Evolutionary conservation across 1,140 invertebrate species (phyloP).

Genomic region (Calephelis virginiensis): DNA sequence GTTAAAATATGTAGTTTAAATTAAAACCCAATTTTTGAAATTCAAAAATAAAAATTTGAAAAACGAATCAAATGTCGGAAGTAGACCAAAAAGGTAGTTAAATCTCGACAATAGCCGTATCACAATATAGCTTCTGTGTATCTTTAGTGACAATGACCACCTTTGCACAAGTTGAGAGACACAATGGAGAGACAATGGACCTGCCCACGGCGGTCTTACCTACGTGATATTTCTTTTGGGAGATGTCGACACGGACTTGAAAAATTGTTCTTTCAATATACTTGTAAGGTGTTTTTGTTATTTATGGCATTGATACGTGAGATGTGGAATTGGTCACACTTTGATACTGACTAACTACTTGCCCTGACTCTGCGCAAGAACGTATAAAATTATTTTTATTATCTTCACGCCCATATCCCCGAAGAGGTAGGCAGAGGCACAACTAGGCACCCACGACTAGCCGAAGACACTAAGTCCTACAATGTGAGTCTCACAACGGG

Average conservation of each 20-base stretch:
- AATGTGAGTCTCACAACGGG: no score
- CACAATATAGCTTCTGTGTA: constrained; percentile 6
- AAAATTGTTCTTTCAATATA: constrained; percentile 2
- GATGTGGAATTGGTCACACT: not conserved
- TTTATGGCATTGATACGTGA: not conserved
- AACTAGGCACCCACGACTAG: no score
- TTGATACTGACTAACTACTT: not conserved
- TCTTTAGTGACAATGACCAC: constrained; percentile 10
- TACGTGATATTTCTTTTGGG: constrained; percentile 17
- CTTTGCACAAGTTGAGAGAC: not conserved
- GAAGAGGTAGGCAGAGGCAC: no score
- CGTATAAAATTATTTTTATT: no score
- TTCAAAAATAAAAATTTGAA: no score
- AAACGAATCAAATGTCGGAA: not conserved
- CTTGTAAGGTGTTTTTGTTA: not conserved
- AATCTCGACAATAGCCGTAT: constrained; percentile 2
- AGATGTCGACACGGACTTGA: constrained; percentile 2
- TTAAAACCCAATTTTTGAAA: no score
- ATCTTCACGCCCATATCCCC: no score
- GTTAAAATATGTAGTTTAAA: no score
- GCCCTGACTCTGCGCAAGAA: not conserved
- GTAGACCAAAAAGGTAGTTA: not conserved
- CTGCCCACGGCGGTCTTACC: not conserved
- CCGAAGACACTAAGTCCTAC: no score
- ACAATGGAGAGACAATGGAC: not conserved